Conservation (phyloP, 2,797 vertebrate genomes). For the Erpetoichthys calabaricus region DNA sequence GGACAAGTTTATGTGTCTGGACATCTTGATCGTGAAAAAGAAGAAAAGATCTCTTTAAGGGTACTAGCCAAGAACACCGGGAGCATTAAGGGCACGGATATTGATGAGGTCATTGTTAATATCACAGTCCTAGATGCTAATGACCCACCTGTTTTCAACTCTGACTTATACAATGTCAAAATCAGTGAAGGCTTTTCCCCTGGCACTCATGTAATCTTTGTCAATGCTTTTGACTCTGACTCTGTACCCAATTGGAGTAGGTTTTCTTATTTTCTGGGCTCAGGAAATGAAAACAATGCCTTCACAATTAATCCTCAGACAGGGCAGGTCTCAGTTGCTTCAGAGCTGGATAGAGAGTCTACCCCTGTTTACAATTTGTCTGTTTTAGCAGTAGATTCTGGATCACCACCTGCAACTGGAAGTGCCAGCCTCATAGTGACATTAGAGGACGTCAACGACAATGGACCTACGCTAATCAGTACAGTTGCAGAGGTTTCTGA, state of each 20-base stretch:
- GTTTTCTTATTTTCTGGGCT: conserved; percentile 80
- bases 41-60: conserved; percentile 79
- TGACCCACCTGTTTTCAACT: conserved; percentile 84
- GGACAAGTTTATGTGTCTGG: conserved; percentile 88
- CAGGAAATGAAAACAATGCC: conserved; percentile 62
- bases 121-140: conserved; percentile 91
- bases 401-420: conserved; percentile 76
- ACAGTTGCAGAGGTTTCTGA: conserved; percentile 75
- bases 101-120: conserved; percentile 90
- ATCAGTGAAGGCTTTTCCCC: conserved; percentile 80
- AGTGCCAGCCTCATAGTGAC: conserved; percentile 74
- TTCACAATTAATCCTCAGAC: conserved; percentile 88
- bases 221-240: conserved; percentile 89
- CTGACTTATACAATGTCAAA: conserved; percentile 66
- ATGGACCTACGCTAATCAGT: conserved; percentile 70
- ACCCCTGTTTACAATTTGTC: conserved; percentile 82
- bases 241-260: conserved; percentile 95
- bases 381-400: conserved; percentile 76
- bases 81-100: conserved; percentile 79
- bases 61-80: conserved; percentile 90
- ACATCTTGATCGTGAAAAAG: conserved; percentile 81
- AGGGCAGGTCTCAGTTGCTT: conserved; percentile 82
- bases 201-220: conserved; percentile 83
- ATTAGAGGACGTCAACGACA: conserved; percentile 93
- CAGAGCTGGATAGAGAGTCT: conserved; percentile 77